Evolutionary conservation across 2,888 invertebrate species (phyloP).

Genomic region (Rhaphigaster nebulosa): DNA sequence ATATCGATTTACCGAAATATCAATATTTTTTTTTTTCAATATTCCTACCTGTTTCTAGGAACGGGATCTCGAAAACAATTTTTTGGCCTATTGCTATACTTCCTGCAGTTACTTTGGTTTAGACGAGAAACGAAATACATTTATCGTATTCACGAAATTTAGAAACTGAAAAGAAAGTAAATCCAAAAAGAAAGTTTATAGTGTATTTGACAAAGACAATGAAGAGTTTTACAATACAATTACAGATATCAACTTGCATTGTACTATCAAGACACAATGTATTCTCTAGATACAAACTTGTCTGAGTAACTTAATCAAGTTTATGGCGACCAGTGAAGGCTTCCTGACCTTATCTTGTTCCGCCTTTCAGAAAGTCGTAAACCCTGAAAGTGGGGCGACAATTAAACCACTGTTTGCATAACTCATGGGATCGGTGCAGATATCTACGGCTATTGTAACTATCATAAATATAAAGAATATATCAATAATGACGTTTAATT

Average conservation of each 20-base stretch:
- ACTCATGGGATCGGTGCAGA: neutral
- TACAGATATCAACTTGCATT: neutral
- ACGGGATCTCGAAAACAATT: too few species aligned
- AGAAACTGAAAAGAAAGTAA: neutral
- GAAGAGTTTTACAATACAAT: neutral
- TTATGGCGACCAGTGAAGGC: neutral
- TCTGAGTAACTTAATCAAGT: slow-evolving; percentile 11
- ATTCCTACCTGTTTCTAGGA: too few species aligned
- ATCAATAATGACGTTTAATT: neutral
- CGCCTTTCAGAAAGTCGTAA: slow-evolving; percentile 25
- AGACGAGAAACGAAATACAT: too few species aligned
- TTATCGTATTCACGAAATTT: neutral
- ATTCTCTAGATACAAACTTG: slow-evolving; percentile 17
- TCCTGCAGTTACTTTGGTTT: too few species aligned
- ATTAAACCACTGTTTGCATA: slow-evolving; percentile 28
- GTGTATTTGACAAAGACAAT: neutral
- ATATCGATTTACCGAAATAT: too few species aligned
- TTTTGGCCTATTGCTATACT: too few species aligned
- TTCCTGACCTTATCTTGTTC: slow-evolving; percentile 2
- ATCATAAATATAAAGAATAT: neutral
- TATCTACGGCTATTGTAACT: neutral
- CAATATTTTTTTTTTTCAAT: too few species aligned
- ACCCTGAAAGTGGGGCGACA: neutral
- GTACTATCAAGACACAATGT: neutral
- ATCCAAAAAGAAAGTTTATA: neutral